Conservation (phyloP, 2,797 vertebrate genomes). For the Chromis chromis region DNA sequence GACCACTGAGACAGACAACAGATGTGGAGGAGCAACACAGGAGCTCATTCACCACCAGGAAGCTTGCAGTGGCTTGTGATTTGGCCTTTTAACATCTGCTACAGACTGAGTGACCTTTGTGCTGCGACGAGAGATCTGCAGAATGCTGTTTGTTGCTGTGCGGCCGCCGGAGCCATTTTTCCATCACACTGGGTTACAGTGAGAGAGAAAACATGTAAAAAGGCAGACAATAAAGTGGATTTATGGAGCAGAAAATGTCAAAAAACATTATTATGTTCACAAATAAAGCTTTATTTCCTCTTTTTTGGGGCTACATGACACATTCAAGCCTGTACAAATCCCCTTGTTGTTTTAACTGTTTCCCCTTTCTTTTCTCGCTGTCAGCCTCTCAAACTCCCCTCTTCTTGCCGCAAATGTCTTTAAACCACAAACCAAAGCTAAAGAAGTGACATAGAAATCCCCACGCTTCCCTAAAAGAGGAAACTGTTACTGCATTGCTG, state of each 20-base stretch:
- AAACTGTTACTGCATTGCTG: slow-evolving; percentile 27
- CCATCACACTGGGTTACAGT: slow-evolving; percentile 10
- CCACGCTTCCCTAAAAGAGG: slow-evolving; percentile 54
- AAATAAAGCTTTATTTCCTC: slow-evolving; percentile 1
- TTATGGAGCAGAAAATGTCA: neutral
- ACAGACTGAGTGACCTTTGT: slow-evolving; percentile 63
- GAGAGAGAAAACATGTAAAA: neutral
- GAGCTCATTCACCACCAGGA: slow-evolving; percentile 49
- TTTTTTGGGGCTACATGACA: slow-evolving; percentile 4
- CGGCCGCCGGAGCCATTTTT: slow-evolving; percentile 10
- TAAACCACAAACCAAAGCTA: slow-evolving; percentile 30
- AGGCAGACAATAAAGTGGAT: neutral
- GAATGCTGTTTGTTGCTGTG: slow-evolving; percentile 29
- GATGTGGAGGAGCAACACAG: slow-evolving; percentile 44
- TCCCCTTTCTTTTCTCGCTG: slow-evolving; percentile 26
- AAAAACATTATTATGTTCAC: neutral
- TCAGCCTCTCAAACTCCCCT: slow-evolving; percentile 29
- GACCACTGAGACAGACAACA: slow-evolving; percentile 33
- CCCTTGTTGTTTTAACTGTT: slow-evolving; percentile 27
- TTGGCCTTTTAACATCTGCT: slow-evolving; percentile 70
- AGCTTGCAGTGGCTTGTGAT: slow-evolving; percentile 58
- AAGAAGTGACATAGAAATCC: slow-evolving; percentile 40
- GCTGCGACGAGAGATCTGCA: slow-evolving; percentile 19
- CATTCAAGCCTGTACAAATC: neutral
- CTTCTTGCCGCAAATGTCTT: slow-evolving; percentile 39